phyloP scores from a whole-genome alignment of 1,140 invertebrate genomes.

The Drosophila mayri region DNA sequence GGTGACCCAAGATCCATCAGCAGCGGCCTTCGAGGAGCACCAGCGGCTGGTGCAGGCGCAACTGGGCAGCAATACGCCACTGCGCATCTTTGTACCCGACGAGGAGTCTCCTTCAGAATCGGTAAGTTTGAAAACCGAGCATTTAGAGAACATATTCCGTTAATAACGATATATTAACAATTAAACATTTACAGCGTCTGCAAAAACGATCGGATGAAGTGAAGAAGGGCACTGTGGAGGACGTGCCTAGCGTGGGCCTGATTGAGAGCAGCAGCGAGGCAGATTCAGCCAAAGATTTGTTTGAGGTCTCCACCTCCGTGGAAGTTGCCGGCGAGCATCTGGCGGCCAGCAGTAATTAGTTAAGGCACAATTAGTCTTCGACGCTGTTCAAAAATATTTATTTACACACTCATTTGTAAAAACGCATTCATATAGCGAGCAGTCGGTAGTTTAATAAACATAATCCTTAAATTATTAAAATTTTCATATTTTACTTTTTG shows the following conservation, averaged over 20 bases:
- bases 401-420: conserved; percentile 67
- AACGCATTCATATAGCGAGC: conserved; percentile 68
- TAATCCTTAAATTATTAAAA: conserved; percentile 60
- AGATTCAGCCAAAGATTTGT: conserved; percentile 61
- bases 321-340: conserved; percentile 68
- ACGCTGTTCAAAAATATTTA: conserved; percentile 58
- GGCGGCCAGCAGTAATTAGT: conserved; percentile 56
- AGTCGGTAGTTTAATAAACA: conserved; percentile 77
- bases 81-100: conserved; percentile 82
- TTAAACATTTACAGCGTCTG: conserved; percentile 40
- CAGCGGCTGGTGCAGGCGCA: conserved; percentile 80
- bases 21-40: conserved; percentile 75
- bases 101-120: conserved; percentile 90
- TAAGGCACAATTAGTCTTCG: conserved; percentile 47
- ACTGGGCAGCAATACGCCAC: conserved; percentile 68
- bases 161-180: background rate
- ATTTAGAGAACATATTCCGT: too few species aligned
- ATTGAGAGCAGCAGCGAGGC: conserved; percentile 25
- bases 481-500: background rate
- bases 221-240: conserved; percentile 60
- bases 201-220: conserved; percentile 74
- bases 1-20: conserved; percentile 53
- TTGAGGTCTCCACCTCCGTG: conserved; percentile 79
- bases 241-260: conserved; percentile 23
- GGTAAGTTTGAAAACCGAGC: conserved; percentile 23